A percentile compares a stretch with the other conserved stretches of the same genome.
These are phyloP conservation scores for Molorchus minor DNA, from an alignment of 2,888 invertebrate genomes.

Conservation along the genomic window DNA sequence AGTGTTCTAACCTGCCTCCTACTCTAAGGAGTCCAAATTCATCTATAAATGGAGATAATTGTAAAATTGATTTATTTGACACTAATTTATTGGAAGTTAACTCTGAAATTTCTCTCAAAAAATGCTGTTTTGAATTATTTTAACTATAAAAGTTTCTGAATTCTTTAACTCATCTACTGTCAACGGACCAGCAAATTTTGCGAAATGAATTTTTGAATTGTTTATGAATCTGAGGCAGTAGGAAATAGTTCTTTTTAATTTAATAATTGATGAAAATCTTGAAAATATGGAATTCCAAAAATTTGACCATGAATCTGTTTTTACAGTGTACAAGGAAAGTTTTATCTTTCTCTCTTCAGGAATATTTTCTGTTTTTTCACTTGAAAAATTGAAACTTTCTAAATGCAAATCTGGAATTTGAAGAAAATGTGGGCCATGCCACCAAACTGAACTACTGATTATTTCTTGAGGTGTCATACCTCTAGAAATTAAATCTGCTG, in stretches of 20 bases:
- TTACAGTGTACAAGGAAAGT: no score
- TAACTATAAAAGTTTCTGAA: conserved; percentile 11
- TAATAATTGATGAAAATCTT: no score
- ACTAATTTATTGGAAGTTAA: conserved; percentile 27
- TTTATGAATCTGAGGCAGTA: no score
- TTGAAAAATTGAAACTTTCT: no score
- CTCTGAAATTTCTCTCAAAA: conserved; percentile 22
- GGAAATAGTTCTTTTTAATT: conserved; percentile 15
- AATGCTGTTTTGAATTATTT: conserved; percentile 23
- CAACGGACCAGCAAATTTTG: neutral
- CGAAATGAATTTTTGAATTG: no score
- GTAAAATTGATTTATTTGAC: no score
- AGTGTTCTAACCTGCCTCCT: conserved; percentile 30
- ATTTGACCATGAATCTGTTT: no score
- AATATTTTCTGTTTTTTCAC: neutral
- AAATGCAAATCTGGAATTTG: no score
- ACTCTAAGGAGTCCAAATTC: conserved; percentile 23
- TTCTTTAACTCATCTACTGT: conserved; percentile 16
- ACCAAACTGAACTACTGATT: conserved; percentile 4
- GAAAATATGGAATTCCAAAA: no score
- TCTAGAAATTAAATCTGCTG: conserved; percentile 12
- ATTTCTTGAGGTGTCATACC: conserved; percentile 13
- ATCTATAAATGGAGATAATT: conserved; percentile 37
- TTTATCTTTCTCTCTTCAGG: conserved; percentile 6
- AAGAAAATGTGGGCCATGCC: conserved; percentile 23